Conservation (phyloP, 2,113 vertebrate genomes). For the Empidonax traillii region DNA sequence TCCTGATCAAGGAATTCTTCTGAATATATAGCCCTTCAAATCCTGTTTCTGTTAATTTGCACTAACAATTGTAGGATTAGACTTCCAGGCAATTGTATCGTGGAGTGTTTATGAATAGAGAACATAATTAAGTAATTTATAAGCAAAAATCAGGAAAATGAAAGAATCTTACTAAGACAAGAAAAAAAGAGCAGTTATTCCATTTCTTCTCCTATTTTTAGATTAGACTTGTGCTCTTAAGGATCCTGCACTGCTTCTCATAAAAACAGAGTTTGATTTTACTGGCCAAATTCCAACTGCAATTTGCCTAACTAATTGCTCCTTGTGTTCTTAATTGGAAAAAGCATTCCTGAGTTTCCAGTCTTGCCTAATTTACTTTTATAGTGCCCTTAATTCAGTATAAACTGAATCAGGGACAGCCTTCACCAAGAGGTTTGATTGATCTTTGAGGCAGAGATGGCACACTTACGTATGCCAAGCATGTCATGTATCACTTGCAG, state of each 20-base stretch:
- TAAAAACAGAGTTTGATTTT: not conserved
- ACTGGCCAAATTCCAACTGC: slow-evolving; percentile 27
- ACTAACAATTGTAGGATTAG: not conserved
- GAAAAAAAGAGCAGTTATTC: slow-evolving; percentile 5
- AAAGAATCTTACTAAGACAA: not conserved
- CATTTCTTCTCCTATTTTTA: not conserved
- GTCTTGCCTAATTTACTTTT: not conserved
- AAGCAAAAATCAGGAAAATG: not conserved
- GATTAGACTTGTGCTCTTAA: not conserved
- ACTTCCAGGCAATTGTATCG: not conserved
- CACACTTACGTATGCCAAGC: not conserved
- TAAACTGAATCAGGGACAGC: not conserved
- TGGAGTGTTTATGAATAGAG: not conserved
- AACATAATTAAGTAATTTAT: slow-evolving; percentile 35
- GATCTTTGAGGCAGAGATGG: not conserved
- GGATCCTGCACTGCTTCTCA: not conserved
- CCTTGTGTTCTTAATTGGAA: slow-evolving; percentile 22
- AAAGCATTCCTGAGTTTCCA: not conserved
- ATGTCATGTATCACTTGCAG: not conserved
- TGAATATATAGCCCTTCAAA: not conserved
- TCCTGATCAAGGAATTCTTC: not conserved
- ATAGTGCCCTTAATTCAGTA: not conserved
- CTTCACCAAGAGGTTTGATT: not conserved
- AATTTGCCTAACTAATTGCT: slow-evolving; percentile 44
- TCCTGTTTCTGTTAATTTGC: not conserved